Evolutionary conservation across 1,140 invertebrate genomes (phyloP), one percentile per base, ranked within the genome.

Genomic region (Charaxes varanes): DNA sequence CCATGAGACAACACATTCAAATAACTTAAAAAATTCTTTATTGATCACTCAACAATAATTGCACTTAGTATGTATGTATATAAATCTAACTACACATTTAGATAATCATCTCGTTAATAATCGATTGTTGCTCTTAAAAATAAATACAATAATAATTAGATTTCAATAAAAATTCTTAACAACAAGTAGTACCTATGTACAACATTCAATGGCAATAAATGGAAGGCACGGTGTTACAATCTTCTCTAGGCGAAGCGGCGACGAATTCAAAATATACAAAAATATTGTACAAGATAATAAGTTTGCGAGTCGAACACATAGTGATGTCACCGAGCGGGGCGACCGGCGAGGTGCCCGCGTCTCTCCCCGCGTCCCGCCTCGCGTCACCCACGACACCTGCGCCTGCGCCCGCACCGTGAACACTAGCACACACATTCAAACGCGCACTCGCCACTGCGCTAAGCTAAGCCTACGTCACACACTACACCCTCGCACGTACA

Each of bases 51-150:
- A 72, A 77, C 64, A 73, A 73, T 61, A 69, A 70, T 77, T 73
- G 63, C 68, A 78, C 70, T 73, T 70, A n/a, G n/a, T n/a, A 68
- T 18, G 52, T 64, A 62, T 42, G 45, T 64, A 60, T 53, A 62
- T 70, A 64, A 61, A 45, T 52, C 54, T 70, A 64, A 66, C 64
- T 72, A 72, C 61, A 73, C 66, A 74, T 74, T 66, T 74, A 72
- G 59, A 58, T 71, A 71, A 74, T 71, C 67, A 70, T 55, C 62
- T 57, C 59, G n/a, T n/a, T n/a, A n/a, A 60, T 64, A 57, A 43
- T 50, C 28, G 43, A 37, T 27, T 47, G 41, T 36, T 33, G 45
- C 52, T 53, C 43, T 43, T 53, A 54, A 48, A 62, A 49, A 55
- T 47, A 59, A 54, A 42, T 60, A 60, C 36, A 60, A 27, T 56